Percentiles rank a stretch among this genome's conserved stretches.
Evolutionary conservation across 2,797 vertebrate genomes (phyloP).

Genomic region (Periparus ater): DNA sequence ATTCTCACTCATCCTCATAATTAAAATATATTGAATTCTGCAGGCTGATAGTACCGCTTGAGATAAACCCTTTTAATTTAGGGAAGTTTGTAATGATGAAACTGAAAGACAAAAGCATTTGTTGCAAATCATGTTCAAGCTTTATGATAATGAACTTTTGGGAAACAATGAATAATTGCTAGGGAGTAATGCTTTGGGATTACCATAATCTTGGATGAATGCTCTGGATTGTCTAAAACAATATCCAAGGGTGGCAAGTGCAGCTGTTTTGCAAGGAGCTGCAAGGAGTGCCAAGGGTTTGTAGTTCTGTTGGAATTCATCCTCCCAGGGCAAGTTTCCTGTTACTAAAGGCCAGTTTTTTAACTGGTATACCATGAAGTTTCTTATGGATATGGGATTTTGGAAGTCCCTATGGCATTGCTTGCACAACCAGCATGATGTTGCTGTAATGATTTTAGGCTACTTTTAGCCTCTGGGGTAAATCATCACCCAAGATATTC

Average conservation of each 20-base stretch:
- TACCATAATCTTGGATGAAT: background rate
- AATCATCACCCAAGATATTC: background rate
- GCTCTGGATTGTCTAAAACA: background rate
- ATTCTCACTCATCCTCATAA: slow-evolving; percentile 13
- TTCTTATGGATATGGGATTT: background rate
- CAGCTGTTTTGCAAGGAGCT: background rate
- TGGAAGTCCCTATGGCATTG: background rate
- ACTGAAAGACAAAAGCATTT: slow-evolving; percentile 17
- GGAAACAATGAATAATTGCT: background rate
- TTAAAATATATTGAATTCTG: slow-evolving; percentile 45
- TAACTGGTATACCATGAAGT: background rate
- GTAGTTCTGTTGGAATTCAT: background rate
- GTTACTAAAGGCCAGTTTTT: background rate
- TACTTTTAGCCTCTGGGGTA: background rate
- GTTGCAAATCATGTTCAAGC: slow-evolving; percentile 18
- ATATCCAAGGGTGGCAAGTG: background rate
- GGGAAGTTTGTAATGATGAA: slow-evolving; percentile 24
- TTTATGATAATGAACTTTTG: slow-evolving; percentile 2
- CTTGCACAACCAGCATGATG: background rate
- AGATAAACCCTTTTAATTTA: slow-evolving; percentile 33
- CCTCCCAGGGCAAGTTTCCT: background rate
- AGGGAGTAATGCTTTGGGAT: background rate
- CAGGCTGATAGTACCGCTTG: background rate
- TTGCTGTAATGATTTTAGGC: background rate
- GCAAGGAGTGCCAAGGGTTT: background rate